Conservation (phyloP, 2,888 invertebrate species). For the Aspidiotus rigidus region DNA sequence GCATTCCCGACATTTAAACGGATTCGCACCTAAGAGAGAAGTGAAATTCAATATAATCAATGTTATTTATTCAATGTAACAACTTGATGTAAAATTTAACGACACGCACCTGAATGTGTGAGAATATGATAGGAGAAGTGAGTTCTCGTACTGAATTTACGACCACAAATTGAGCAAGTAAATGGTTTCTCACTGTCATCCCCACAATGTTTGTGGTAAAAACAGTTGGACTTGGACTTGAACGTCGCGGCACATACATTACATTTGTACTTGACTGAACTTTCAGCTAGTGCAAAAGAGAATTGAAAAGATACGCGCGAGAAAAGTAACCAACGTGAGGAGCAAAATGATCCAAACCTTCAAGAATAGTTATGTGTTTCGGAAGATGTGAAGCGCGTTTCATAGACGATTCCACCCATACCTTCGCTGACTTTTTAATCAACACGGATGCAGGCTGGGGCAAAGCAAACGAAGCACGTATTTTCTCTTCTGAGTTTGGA, state of each 20-base stretch:
- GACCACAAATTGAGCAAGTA: constrained; percentile 13
- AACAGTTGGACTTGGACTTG: constrained; percentile 28
- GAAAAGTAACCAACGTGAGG: not conserved
- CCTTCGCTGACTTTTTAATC: too few species aligned
- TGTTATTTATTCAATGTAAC: too few species aligned
- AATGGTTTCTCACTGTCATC: constrained; percentile 20
- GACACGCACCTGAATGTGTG: constrained; percentile 12
- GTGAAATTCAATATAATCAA: not conserved
- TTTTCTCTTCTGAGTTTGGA: too few species aligned
- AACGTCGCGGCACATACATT: constrained; percentile 22
- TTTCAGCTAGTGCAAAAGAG: constrained; percentile 38
- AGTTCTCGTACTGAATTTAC: constrained; percentile 15
- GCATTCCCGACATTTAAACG: constrained; percentile 15
- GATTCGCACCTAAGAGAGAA: constrained; percentile 12
- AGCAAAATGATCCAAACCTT: not conserved
- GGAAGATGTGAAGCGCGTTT: not conserved
- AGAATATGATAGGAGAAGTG: constrained; percentile 19
- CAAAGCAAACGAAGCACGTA: too few species aligned
- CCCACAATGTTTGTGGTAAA: constrained; percentile 24
- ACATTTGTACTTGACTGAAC: constrained; percentile 16
- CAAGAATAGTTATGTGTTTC: not conserved
- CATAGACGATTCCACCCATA: too few species aligned
- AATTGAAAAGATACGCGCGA: not conserved
- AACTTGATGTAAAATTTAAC: too few species aligned
- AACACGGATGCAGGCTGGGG: too few species aligned